Conservation (phyloP, 2,888 invertebrate species). For the Empis stercorea region DNA sequence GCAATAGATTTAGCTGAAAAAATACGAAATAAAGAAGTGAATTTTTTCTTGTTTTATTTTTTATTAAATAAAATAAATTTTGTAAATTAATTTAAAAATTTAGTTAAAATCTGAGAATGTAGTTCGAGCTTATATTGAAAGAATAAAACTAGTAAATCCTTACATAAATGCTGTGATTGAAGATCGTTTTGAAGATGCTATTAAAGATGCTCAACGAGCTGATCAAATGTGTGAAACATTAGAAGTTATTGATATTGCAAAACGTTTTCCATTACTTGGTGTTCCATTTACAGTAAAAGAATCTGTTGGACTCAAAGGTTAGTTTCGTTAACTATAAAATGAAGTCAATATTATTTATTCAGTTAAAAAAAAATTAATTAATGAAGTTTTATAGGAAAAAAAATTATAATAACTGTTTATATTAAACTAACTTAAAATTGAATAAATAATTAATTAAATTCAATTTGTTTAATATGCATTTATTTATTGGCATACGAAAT, state of each 20-base stretch:
- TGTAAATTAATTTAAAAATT: background rate
- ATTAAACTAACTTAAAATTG: no score
- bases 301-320: constrained; percentile 60
- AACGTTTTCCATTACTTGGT: constrained; percentile 57
- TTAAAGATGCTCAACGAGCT: constrained; percentile 47
- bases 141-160: constrained; percentile 52
- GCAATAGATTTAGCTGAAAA: constrained; percentile 48
- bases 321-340: constrained; percentile 6
- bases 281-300: constrained; percentile 75
- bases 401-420: no score
- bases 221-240: constrained; percentile 37
- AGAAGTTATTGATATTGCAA: constrained; percentile 28
- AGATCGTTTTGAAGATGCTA: constrained; percentile 47
- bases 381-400: background rate
- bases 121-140: constrained; percentile 45
- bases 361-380: background rate
- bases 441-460: no score
- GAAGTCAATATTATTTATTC: background rate
- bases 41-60: no score
- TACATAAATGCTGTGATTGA: constrained; percentile 57
- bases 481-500: no score
- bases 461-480: no score
- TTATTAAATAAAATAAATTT: background rate
- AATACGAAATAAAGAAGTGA: constrained; percentile 59
- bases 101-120: constrained; percentile 49